phyloP scores from a whole-genome alignment of 1,140 invertebrate species.

The Caenorhabditis remanei region DNA sequence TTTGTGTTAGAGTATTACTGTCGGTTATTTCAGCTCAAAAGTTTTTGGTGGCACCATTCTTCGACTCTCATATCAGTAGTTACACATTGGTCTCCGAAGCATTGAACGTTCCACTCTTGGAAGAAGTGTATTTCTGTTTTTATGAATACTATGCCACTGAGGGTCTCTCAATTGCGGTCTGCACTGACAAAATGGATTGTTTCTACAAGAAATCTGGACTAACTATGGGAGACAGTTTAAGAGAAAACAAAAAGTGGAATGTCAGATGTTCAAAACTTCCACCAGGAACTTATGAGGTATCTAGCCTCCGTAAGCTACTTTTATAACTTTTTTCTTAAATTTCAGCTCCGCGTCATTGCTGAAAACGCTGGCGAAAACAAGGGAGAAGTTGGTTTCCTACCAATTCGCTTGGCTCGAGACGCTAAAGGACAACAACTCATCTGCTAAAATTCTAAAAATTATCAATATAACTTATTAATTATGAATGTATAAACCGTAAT shows the following conservation, averaged over 20 bases:
- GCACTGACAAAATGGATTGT: slow-evolving; percentile 65
- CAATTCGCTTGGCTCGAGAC: slow-evolving; percentile 64
- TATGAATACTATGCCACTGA: slow-evolving; percentile 66
- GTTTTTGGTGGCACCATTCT: slow-evolving; percentile 63
- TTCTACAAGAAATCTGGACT: slow-evolving; percentile 65
- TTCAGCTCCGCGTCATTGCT: slow-evolving; percentile 63
- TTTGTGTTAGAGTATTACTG: neutral
- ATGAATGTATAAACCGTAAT: slow-evolving; percentile 19
- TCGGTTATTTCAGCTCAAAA: slow-evolving; percentile 59
- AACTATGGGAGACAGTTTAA: slow-evolving; percentile 20
- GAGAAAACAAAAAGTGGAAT: slow-evolving; percentile 64
- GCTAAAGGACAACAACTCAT: slow-evolving; percentile 60
- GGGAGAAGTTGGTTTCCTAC: slow-evolving; percentile 67
- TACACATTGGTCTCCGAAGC: slow-evolving; percentile 62
- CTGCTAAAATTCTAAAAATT: slow-evolving; percentile 41
- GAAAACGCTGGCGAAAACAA: slow-evolving; percentile 64
- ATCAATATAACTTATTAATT: neutral
- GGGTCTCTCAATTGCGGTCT: slow-evolving; percentile 61
- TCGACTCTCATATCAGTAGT: slow-evolving; percentile 55
- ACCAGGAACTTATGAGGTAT: slow-evolving; percentile 64
- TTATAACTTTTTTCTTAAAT: neutral
- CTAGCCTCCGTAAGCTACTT: neutral
- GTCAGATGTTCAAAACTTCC: slow-evolving; percentile 63
- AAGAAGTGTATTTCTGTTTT: slow-evolving; percentile 67
- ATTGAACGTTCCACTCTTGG: slow-evolving; percentile 52